Conservation (phyloP, 2,797 vertebrate genomes). For the Pseudochromis fuscus region DNA sequence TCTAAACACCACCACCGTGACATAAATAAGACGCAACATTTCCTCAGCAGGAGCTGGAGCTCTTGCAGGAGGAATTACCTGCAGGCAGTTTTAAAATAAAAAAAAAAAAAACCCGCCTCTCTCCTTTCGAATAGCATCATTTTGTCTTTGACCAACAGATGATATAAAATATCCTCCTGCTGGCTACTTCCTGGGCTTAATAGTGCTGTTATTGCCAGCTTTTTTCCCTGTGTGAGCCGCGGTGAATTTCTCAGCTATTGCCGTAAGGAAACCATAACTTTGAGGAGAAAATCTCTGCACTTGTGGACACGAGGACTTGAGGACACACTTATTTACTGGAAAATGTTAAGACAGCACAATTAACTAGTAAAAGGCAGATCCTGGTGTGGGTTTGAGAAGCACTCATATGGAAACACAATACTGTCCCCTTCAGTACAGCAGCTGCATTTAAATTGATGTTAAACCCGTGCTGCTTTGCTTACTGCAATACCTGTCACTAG, state of each 20-base stretch:
- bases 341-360: constrained; percentile 11
- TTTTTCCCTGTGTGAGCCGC: background rate
- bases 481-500: constrained; percentile 31
- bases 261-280: constrained; percentile 21
- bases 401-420: constrained; percentile 13
- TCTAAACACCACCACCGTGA: constrained; percentile 38
- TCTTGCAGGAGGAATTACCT: constrained; percentile 37
- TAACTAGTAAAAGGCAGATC: background rate
- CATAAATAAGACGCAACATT: constrained; percentile 53
- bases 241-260: constrained; percentile 21
- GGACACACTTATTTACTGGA: background rate
- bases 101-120: background rate
- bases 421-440: background rate
- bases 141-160: constrained; percentile 54
- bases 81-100: constrained; percentile 32
- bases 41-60: constrained; percentile 40
- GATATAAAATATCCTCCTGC: constrained; percentile 51
- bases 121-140: constrained; percentile 37
- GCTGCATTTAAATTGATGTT: constrained; percentile 35
- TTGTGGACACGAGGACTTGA: background rate
- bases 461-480: constrained; percentile 15
- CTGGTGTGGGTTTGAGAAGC: background rate
- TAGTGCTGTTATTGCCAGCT: constrained; percentile 28
- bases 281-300: constrained; percentile 12
- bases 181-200: constrained; percentile 37